Evolutionary conservation across 2,888 invertebrate species (phyloP).

Genomic region (Rhopalosiphum nymphaeae): DNA sequence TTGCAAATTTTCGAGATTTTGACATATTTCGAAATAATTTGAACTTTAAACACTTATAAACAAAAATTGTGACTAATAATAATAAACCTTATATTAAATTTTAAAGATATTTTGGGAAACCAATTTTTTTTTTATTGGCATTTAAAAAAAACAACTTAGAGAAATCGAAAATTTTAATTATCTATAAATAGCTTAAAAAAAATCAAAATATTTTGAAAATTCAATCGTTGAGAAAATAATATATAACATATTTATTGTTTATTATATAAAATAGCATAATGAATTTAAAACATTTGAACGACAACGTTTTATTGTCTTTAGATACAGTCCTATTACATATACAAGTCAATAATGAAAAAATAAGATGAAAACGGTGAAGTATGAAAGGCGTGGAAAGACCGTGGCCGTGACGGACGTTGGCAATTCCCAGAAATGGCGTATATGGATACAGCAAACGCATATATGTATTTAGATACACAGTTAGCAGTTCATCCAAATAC

Average conservation of each 20-base stretch:
- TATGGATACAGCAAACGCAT: background rate
- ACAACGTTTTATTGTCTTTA: background rate
- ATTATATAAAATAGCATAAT: background rate
- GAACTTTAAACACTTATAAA: no score
- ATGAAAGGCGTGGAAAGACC: constrained; percentile 29
- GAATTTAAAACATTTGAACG: background rate
- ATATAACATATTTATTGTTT: background rate
- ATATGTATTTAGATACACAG: background rate
- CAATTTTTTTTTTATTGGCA: no score
- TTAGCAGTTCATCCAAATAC: background rate
- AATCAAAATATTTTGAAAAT: no score
- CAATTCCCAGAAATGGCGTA: constrained; percentile 39
- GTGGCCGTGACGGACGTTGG: constrained; percentile 40
- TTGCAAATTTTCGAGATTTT: no score
- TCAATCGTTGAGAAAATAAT: background rate
- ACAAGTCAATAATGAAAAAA: background rate
- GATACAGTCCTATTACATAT: background rate
- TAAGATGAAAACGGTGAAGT: constrained; percentile 34
- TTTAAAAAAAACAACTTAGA: no score
- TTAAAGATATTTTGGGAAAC: no score
- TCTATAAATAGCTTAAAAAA: no score
- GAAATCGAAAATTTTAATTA: no score
- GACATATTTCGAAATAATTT: no score
- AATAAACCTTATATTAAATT: no score
- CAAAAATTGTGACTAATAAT: no score